These are phyloP conservation scores for Oegoconia quadripuncta DNA, from an alignment of 2,888 invertebrate genomes.

Conservation along the genomic window DNA sequence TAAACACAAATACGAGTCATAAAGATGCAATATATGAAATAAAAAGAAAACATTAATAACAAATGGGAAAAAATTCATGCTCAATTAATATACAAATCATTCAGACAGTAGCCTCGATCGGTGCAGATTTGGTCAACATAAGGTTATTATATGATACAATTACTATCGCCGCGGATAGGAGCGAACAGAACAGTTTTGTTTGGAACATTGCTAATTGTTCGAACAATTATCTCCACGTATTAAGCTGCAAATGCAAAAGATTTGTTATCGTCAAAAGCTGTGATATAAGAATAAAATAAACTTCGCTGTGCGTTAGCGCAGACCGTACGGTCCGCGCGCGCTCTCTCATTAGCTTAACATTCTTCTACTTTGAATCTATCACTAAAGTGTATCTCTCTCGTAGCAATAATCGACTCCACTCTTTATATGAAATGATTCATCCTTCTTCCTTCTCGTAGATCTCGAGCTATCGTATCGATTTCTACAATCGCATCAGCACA, in stretches of 20 bases:
- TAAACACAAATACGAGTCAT: no score
- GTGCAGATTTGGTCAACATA: constrained; percentile 1
- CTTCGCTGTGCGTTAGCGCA: constrained; percentile 56
- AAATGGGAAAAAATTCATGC: no score
- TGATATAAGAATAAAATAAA: constrained; percentile 75
- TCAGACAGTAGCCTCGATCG: no score
- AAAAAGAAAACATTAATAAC: no score
- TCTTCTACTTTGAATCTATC: constrained; percentile 36
- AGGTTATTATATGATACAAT: constrained; percentile 6
- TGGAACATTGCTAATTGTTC: constrained; percentile 58
- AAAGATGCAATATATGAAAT: no score
- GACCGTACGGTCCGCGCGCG: constrained; percentile 49
- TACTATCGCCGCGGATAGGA: constrained; percentile 28
- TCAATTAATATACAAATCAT: no score
- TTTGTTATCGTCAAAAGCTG: constrained; percentile 80
- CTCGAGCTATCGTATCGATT: constrained; percentile 32
- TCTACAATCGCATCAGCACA: constrained; percentile 60
- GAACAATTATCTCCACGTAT: constrained; percentile 70
- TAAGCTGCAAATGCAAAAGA: constrained; percentile 78
- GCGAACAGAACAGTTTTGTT: constrained; percentile 17
- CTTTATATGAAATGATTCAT: constrained; percentile 25
- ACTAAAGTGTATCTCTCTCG: constrained; percentile 26
- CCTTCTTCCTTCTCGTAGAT: constrained; percentile 42
- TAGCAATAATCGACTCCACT: constrained; percentile 26
- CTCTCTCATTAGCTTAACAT: constrained; percentile 55